Evolutionary conservation across 2,113 vertebrate species (phyloP).

Genomic region (Channa maculata): DNA sequence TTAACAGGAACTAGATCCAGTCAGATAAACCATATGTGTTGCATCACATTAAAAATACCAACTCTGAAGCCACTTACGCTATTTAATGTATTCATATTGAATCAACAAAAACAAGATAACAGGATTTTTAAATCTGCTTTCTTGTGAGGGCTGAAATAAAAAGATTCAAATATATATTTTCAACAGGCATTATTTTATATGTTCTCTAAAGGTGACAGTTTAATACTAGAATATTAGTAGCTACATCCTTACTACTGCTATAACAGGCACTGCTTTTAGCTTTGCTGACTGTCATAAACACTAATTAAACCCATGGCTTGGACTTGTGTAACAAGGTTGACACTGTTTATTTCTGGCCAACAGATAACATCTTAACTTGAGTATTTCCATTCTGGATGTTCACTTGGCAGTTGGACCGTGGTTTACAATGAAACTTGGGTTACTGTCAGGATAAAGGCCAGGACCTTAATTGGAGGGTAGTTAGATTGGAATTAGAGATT

Average conservation of each 20-base stretch:
- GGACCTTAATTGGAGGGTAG: slow-evolving; percentile 51
- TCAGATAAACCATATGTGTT: slow-evolving; percentile 66
- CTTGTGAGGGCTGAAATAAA: not conserved
- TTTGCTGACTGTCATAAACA: slow-evolving; percentile 20
- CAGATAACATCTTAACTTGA: slow-evolving; percentile 19
- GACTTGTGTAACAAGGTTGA: not conserved
- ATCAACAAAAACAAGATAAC: not conserved
- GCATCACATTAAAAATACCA: slow-evolving; percentile 53
- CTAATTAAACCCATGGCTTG: not conserved
- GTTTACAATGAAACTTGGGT: slow-evolving; percentile 31
- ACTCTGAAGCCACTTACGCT: slow-evolving; percentile 1
- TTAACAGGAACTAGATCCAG: slow-evolving; percentile 53
- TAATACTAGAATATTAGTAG: not conserved
- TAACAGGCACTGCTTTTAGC: not conserved
- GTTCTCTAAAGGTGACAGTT: slow-evolving; percentile 8
- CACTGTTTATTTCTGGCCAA: slow-evolving; percentile 15
- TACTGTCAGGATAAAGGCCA: slow-evolving; percentile 20
- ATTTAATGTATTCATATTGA: slow-evolving; percentile 24
- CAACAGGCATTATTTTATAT: slow-evolving; percentile 5
- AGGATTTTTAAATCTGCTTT: not conserved
- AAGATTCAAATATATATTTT: not conserved
- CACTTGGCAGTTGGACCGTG: slow-evolving; percentile 26
- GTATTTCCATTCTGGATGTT: slow-evolving; percentile 30
- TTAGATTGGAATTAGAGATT: slow-evolving; percentile 60
- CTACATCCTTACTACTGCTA: not conserved